Conservation (phyloP, 1,140 invertebrate genomes). For the Halictus rubicundus region DNA sequence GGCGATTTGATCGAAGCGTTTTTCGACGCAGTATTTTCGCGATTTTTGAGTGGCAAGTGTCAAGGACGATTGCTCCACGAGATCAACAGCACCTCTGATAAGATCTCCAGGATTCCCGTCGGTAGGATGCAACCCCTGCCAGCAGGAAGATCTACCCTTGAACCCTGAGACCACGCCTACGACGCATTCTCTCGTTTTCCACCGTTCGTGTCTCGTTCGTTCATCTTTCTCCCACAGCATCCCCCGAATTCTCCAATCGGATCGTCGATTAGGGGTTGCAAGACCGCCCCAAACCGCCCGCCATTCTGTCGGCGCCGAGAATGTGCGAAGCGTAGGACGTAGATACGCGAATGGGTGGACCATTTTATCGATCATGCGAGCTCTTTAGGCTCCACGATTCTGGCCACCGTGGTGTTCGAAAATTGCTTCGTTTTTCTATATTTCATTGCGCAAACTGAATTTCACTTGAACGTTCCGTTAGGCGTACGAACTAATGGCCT, state of each 20-base stretch:
- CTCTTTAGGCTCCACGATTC: neutral
- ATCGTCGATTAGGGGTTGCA: slow-evolving; percentile 5
- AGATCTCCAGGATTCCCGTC: slow-evolving; percentile 60
- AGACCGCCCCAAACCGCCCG: slow-evolving; percentile 59
- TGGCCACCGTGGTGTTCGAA: no score
- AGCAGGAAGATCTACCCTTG: slow-evolving; percentile 4
- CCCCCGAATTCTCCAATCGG: slow-evolving; percentile 60
- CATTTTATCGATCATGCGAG: slow-evolving; percentile 58
- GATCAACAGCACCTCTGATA: slow-evolving; percentile 69
- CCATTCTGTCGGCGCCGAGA: slow-evolving; percentile 56
- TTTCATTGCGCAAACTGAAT: no score
- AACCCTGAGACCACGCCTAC: slow-evolving; percentile 45
- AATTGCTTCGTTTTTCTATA: no score
- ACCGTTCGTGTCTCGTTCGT: slow-evolving; percentile 14
- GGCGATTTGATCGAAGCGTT: neutral
- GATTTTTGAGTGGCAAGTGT: neutral
- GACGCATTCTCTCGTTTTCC: slow-evolving; percentile 2
- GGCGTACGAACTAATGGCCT: no score
- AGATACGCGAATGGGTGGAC: slow-evolving; percentile 25
- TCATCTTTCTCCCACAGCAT: slow-evolving; percentile 42
- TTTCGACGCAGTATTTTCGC: neutral
- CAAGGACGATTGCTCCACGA: slow-evolving; percentile 30
- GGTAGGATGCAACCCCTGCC: slow-evolving; percentile 44
- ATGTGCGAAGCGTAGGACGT: neutral
- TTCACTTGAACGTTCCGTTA: no score